A percentile compares a stretch with the other conserved stretches of the same genome.
phyloP scores from a whole-genome alignment of 2,113 vertebrate species.

The Lonchura striata region DNA sequence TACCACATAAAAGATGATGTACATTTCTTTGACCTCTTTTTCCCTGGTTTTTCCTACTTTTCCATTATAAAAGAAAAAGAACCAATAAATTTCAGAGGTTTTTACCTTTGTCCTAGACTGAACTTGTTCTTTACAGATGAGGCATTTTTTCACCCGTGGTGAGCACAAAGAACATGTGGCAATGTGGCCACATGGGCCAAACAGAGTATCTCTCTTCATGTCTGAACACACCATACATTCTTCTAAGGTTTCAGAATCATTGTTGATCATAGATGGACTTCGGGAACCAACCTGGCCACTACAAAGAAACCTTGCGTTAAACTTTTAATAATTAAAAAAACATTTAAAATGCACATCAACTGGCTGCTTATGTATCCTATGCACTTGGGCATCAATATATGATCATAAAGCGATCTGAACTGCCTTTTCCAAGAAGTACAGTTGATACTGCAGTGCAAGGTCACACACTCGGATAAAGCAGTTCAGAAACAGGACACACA shows the following conservation, averaged over 20 bases:
- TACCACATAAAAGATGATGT: neutral
- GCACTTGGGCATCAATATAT: neutral
- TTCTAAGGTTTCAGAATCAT: constrained; percentile 93
- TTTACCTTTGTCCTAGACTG: constrained; percentile 98
- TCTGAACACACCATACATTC: constrained; percentile 99
- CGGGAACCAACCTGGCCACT: constrained; percentile 96
- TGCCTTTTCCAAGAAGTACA: neutral
- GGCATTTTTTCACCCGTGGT: constrained; percentile 97
- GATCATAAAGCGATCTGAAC: neutral
- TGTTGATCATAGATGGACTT: constrained; percentile 95
- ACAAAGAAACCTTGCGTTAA: constrained; percentile 34
- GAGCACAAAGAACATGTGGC: constrained; percentile 99
- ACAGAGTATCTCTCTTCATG: constrained; percentile 97
- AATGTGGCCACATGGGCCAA: constrained; percentile 98
- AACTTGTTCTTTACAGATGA: constrained; percentile 99
- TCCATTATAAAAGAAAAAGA: neutral
- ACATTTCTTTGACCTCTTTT: neutral
- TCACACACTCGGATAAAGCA: neutral
- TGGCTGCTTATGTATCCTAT: neutral
- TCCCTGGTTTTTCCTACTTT: neutral
- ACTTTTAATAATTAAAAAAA: neutral
- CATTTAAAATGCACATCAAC: neutral
- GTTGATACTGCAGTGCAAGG: neutral
- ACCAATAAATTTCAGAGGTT: neutral
- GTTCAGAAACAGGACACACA: neutral